Base-by-base conservation (phyloP, 2,888 invertebrate species). In the Trichogramma evanescens region DNA sequence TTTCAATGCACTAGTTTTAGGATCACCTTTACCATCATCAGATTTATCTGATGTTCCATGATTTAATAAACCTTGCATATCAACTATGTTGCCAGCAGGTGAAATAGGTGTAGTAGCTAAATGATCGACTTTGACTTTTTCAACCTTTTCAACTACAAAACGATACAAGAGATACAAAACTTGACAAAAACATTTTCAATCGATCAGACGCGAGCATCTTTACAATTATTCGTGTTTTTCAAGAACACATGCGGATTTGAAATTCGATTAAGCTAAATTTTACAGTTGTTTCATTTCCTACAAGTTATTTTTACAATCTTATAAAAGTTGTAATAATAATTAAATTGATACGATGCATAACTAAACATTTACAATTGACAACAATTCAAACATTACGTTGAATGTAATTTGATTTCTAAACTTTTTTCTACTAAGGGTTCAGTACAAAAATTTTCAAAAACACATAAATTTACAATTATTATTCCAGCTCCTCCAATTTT, bases 31-130 rank as follows among this genome's bases (percentile, higher is more conserved):
- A 1, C 75, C 74, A 4, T 74, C 71, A 7, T 75, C 73, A 0
- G 57, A 46, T 64, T 73, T 76, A 4, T 77, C 75, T 1, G 67
- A 64, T 13, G 68, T 69, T 51, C 69, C 67, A 56, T 76, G 74
- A 67, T 77, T 72, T n/a, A 77, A 66, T 56, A 83, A 82, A 1
- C 85, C 86, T 71, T 87, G 86, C 84, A 86, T 86, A 71, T 87
- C 86, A 1, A 86, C 82, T 58, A 86, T 85, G 69, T 83, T 86
- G 43, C 81, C 82, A 5, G 65, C 72, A 2, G 79, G 72, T 9
- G 79, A 73, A 38, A 76, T 77, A 5, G 85, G 83, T 3, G 84
- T 83, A 3, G 82, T 82, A n/a, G 83, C 80, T 55, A 83, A 70
- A 66, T 76, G 75, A 51, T 50, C 63, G 4, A 69, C 64, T 61